These are phyloP conservation scores for Ptilonorhynchus violaceus DNA, from an alignment of 2,113 vertebrate genomes.

Conservation along the genomic window DNA sequence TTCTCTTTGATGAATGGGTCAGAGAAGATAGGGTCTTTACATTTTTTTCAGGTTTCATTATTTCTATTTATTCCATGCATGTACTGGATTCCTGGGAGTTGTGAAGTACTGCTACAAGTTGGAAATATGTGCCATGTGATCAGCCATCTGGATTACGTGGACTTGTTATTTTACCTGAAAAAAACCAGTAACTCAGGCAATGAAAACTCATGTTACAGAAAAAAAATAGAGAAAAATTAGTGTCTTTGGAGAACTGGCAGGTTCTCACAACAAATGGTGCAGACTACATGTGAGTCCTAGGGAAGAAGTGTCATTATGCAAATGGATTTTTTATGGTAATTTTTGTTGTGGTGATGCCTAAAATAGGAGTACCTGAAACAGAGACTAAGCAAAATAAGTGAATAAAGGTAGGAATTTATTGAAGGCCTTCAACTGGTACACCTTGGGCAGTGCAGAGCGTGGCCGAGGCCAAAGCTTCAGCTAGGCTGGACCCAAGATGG, in stretches of 20 bases:
- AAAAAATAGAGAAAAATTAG: background rate
- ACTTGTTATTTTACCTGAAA: background rate
- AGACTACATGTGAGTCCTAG: background rate
- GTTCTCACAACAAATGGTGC: background rate
- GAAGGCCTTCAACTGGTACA: no score
- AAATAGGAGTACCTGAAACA: no score
- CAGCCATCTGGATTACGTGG: background rate
- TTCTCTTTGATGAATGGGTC: background rate
- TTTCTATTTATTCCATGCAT: background rate
- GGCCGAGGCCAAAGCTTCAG: no score
- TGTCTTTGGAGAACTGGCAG: background rate
- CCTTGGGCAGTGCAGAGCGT: no score
- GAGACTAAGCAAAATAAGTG: no score
- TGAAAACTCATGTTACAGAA: background rate
- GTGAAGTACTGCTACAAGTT: background rate
- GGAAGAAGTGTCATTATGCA: background rate
- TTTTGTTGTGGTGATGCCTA: background rate
- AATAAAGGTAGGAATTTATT: no score
- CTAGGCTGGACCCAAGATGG: no score
- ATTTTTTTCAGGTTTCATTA: background rate
- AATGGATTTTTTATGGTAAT: background rate
- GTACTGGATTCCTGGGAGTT: background rate
- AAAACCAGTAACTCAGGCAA: background rate
- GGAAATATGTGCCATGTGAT: background rate
- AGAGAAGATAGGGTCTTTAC: background rate